Evolutionary conservation across 2,888 invertebrate genomes (phyloP), one percentile per base, ranked within the genome.

Genomic region (Caenorhabditis auriculariae): DNA sequence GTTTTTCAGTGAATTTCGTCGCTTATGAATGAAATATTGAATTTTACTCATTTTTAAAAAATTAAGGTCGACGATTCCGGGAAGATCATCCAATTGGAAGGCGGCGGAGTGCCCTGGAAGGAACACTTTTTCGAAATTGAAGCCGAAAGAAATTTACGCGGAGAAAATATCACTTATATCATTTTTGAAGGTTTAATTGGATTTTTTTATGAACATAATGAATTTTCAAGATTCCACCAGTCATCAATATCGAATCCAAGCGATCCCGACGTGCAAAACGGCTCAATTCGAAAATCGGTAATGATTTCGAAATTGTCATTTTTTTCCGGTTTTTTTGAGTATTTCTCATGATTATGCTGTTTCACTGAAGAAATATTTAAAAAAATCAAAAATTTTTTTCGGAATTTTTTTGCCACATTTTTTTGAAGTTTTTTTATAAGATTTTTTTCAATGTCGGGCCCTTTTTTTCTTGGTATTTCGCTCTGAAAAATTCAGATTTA

Each of bases 121-220:
- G 89, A 90, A 53, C 94, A 95, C 83, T 85, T 95, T 45, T 88
- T 88, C 75, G 86, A 87, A 42, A 81, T 96, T 51, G 96, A 98
- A 84, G 86, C 87, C 55, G 89, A 71, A 32, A 57, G 66, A 38
- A 56, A 54, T 27, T 48, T 80, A 15, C 43, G 54, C 26, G 59
- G 45, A n/a, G 66, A 66, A 4, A 60, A 65, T 4, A 71, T 80
- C 41, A 69, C 69, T 23, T 75, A 80, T 41, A 71, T 71, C 28
- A 28, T 73, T 7, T 70, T 54, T 42, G 49, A 54, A 38, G 67
- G 60, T 63, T 32, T 19, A 37, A 7, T 4, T 6, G n/a, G 15
- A 1, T 35, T 27, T 27, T 12, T 44, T 35, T 45, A n/a, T n/a
- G n/a, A n/a, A n/a, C n/a, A n/a, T n/a, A n/a, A n/a, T n/a, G n/a